Evolutionary conservation across 2,113 vertebrate species (phyloP), one percentile per base, ranked within the genome.

Genomic region (Eudyptes chrysolophus): DNA sequence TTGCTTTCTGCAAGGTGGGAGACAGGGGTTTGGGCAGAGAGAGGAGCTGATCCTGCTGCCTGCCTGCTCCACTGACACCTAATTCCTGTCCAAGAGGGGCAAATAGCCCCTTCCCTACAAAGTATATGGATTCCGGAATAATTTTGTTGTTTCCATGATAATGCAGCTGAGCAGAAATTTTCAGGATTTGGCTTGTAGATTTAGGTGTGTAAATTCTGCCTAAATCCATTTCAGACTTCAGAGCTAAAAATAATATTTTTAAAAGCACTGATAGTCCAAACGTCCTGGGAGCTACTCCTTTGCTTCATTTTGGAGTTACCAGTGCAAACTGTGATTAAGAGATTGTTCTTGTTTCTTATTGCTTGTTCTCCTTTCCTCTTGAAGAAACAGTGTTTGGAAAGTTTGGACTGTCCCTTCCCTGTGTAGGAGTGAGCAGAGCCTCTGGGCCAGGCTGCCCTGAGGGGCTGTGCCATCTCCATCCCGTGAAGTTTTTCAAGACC

Each of bases 11-110:
- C 15, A 10, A 19, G n/a, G 22, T 69, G 68, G 66, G 42, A 64
- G 10, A 15, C 7, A 4, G 7, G 12, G 8, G 4, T 30, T 30
- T 44, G 79, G 52, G 52, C 52, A 42, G 40, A 42, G 44, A 36
- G 15, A 55, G n/a, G 32, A 71, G 13, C 2, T 60, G 42, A 32
- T 9, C 11, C 13, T 0, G 0, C 22, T 57, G n/a, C 49, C 48
- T 57, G 11, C 25, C 51, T 1, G 1, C 57, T 83, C 71, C 8
- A 2, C 30, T 0, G 1, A 8, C 19, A 34, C 22, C 11, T 8
- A 30, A 5, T 22, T 21, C 44, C 32, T 4, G 3, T 6, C 78
- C 57, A 19, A 40, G n/a, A 60, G 27, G 12, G 11, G 13, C 27
- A 54, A 71, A 34, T 1, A 74, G 30, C 49, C 15, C 44, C 70